phyloP scores from a whole-genome alignment of 1,140 invertebrate genomes.

The Drosophila bipectinata region DNA sequence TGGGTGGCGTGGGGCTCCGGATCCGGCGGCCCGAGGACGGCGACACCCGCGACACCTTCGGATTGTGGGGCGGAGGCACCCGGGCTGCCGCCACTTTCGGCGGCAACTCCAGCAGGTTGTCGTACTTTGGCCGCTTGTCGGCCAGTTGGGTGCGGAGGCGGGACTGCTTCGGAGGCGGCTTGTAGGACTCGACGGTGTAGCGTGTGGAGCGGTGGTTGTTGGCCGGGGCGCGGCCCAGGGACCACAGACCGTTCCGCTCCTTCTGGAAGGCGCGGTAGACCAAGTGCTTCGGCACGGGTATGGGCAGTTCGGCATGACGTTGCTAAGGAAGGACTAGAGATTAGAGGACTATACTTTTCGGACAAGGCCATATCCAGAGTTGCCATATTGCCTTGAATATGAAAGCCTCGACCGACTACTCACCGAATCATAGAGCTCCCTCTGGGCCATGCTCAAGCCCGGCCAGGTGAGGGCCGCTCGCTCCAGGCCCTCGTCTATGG shows the following conservation, averaged over 20 bases:
- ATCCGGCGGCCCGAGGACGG: slow-evolving; percentile 16
- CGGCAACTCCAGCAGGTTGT: slow-evolving; percentile 35
- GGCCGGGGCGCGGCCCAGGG: slow-evolving; percentile 27
- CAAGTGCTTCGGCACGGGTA: slow-evolving; percentile 59
- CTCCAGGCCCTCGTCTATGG: slow-evolving; percentile 66
- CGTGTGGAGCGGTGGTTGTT: slow-evolving; percentile 7
- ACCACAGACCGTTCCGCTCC: slow-evolving; percentile 57
- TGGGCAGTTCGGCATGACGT: slow-evolving; percentile 57
- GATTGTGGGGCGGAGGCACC: slow-evolving; percentile 6
- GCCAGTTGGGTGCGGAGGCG: not conserved
- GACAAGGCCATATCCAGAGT: too few relatives aligned
- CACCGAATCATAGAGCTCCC: slow-evolving; percentile 60
- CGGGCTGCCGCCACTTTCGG: slow-evolving; percentile 14
- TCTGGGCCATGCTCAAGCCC: slow-evolving; percentile 24
- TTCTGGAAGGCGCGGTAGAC: slow-evolving; percentile 63
- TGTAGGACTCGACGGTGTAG: slow-evolving; percentile 57
- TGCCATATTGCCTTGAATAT: too few relatives aligned
- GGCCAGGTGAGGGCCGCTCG: slow-evolving; percentile 42
- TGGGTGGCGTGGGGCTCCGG: not conserved
- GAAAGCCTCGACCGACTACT: not conserved
- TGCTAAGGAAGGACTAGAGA: slow-evolving; percentile 9
- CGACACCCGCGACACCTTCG: slow-evolving; percentile 1
- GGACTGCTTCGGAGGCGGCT: slow-evolving; percentile 33
- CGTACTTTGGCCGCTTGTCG: slow-evolving; percentile 48
- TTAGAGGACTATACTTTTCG: too few relatives aligned